Evolutionary conservation across 2,888 invertebrate species (phyloP).

Genomic region (Rutpela maculata): DNA sequence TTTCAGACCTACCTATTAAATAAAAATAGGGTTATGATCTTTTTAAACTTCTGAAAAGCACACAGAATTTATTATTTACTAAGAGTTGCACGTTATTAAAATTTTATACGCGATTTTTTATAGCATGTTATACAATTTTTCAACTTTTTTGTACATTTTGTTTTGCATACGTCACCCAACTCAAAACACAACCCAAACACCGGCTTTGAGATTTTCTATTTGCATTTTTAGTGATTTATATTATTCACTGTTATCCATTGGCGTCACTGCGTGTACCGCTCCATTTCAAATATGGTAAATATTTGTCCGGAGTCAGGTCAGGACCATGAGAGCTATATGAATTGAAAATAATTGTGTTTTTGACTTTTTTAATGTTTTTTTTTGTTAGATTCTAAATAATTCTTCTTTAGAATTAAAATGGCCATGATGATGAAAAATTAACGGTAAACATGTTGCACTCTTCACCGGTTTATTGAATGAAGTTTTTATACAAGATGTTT

Average conservation of each 20-base stretch:
- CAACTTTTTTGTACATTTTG: conserved; percentile 4
- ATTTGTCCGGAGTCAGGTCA: too few relatives aligned
- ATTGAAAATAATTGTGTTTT: too few relatives aligned
- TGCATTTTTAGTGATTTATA: neutral
- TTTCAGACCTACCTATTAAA: too few relatives aligned
- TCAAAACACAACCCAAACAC: neutral
- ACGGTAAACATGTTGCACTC: too few relatives aligned
- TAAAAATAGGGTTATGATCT: neutral
- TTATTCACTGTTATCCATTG: neutral
- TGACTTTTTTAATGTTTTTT: too few relatives aligned
- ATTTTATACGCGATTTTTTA: neutral
- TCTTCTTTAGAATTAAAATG: too few relatives aligned
- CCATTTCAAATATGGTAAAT: neutral
- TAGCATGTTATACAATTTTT: neutral
- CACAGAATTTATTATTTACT: neutral
- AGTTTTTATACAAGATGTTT: too few relatives aligned
- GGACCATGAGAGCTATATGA: too few relatives aligned
- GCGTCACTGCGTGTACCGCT: neutral
- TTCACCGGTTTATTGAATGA: too few relatives aligned
- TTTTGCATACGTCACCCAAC: conserved; percentile 22
- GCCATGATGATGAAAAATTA: too few relatives aligned
- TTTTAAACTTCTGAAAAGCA: neutral
- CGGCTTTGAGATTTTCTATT: neutral
- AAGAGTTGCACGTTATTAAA: neutral
- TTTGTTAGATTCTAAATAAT: too few relatives aligned